A percentile compares a stretch with the other conserved stretches of the same genome.
These are phyloP conservation scores for Patella depressa DNA, from an alignment of 2,888 invertebrate genomes.

Conservation along the genomic window DNA sequence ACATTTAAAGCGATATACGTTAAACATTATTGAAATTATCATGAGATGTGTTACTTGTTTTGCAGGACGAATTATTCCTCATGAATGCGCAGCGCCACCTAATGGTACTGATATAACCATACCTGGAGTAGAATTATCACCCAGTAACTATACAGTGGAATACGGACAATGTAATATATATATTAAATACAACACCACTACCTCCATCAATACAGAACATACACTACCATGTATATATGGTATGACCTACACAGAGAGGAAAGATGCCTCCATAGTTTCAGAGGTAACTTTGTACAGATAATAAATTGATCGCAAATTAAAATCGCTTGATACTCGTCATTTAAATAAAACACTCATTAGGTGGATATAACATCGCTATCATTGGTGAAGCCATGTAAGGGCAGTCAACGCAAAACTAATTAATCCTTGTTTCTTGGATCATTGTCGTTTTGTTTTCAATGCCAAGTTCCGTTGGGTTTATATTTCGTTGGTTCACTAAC, in stretches of 20 bases:
- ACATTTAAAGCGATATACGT: no score
- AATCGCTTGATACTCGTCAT: no score
- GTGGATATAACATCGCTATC: no score
- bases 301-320: no score
- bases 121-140: neutral
- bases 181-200: neutral
- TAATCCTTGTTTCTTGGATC: no score
- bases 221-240: slow-evolving; percentile 20
- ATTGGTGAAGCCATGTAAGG: no score
- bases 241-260: slow-evolving; percentile 10
- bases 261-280: slow-evolving; percentile 16
- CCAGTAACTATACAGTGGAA: neutral
- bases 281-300: slow-evolving; percentile 8
- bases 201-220: neutral
- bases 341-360: no score
- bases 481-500: no score
- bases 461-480: no score
- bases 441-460: no score
- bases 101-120: neutral
- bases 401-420: no score
- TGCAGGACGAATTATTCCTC: neutral
- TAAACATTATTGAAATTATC: no score
- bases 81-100: neutral
- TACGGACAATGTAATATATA: slow-evolving; percentile 12
- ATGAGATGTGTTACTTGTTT: neutral